Evolutionary conservation across 2,113 vertebrate genomes (phyloP), one percentile per base, ranked within the genome.

Genomic region (Macaca nemestrina): DNA sequence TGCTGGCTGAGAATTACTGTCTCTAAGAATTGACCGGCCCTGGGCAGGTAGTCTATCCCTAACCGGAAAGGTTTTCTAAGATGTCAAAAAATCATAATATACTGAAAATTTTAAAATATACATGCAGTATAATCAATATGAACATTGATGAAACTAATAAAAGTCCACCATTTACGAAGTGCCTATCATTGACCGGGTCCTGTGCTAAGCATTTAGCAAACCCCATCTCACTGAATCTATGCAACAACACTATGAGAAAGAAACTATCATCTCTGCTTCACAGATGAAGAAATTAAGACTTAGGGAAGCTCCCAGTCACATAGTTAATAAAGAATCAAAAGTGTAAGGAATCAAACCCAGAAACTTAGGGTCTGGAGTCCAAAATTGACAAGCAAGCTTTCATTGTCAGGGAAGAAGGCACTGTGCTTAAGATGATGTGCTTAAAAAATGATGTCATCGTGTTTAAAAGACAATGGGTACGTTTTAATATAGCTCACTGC

Each of bases 361-460:
- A 82, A 57, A 0, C 8, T 12, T 6, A 30, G 2, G 6, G 3
- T 23, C 14, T 18, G 50, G 18, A n/a, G 6, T 32, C 45, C 17
- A 20, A 61, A 32, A 30, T 1, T 10, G 6, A 6, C 30, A 1
- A 27, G 12, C 16, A 9, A 52, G 22, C 20, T 25, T 0, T 3
- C 55, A 7, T 0, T 17, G 12, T 2, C 1, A 25, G 32, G 7
- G 40, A 38, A 70, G 13, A 78, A 9, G 9, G 4, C 18, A n/a
- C 4, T 3, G 35, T 13, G 43, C n/a, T 61, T 78, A 18, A 38
- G 12, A 23, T 5, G 12, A 8, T 0, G 0, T 3, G 12, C 12
- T 64, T 30, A 64, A 64, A 64, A 30, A 64, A 64, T 14, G 61
- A 30, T 64, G 27, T 5, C 12, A 4, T 3, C 20, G 35, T 17